A percentile compares a stretch with the other conserved stretches of the same genome.
These are phyloP conservation scores for Rotaria socialis DNA, from an alignment of 2,888 invertebrate genomes.

Conservation along the genomic window DNA sequence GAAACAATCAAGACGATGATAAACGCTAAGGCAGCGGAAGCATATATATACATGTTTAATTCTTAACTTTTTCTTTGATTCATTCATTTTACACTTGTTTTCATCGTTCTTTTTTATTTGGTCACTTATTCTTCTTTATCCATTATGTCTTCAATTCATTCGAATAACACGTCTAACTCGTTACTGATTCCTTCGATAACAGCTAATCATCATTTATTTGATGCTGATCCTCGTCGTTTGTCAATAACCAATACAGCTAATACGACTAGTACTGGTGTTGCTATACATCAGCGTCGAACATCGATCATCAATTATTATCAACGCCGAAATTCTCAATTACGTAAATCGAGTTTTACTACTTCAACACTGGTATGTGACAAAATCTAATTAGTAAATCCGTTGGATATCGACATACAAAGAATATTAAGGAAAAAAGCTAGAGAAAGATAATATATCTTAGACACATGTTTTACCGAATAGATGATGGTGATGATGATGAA, in stretches of 20 bases:
- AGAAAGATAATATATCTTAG: not conserved
- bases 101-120: not conserved
- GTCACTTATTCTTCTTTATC: not conserved
- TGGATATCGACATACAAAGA: not conserved
- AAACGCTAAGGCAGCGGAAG: not conserved
- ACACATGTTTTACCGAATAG: not conserved
- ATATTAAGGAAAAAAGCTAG: not conserved
- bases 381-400: not conserved
- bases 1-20: not conserved
- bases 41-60: no score
- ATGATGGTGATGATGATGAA: constrained; percentile 13
- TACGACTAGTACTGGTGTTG: not conserved
- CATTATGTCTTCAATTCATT: not conserved
- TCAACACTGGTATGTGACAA: constrained; percentile 34
- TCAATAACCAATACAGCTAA: not conserved
- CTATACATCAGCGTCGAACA: constrained; percentile 14
- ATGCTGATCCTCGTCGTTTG: not conserved
- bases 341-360: constrained; percentile 22
- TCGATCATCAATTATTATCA: constrained; percentile 8
- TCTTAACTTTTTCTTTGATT: not conserved
- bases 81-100: not conserved
- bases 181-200: not conserved
- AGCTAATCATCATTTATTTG: not conserved
- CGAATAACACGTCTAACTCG: not conserved
- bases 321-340: constrained; percentile 27